Evolutionary conservation across 2,113 vertebrate species (phyloP).

Genomic region (Podocnemis expansa): DNA sequence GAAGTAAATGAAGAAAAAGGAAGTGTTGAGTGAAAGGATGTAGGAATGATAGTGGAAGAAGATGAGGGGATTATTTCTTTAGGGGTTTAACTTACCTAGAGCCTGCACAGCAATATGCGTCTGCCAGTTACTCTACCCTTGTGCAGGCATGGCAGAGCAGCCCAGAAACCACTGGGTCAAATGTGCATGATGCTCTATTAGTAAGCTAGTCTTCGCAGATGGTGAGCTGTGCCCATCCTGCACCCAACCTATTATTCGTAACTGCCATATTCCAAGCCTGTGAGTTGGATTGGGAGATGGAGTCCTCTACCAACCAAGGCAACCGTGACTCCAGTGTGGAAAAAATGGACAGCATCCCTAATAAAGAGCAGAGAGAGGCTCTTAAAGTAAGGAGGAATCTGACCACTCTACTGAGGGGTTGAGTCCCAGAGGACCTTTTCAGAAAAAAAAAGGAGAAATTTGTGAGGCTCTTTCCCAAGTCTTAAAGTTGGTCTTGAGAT

Average conservation of each 20-base stretch:
- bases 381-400: not conserved
- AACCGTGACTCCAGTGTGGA: not conserved
- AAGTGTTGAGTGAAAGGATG: too few species aligned
- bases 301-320: not conserved
- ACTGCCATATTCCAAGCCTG: not conserved
- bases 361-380: not conserved
- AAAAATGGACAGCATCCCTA: not conserved
- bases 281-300: not conserved
- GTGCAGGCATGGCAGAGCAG: not conserved
- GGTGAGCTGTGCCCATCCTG: not conserved
- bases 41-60: too few species aligned
- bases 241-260: not conserved
- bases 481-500: not conserved
- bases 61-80: too few species aligned
- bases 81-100: too few species aligned
- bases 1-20: too few species aligned
- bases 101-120: not conserved
- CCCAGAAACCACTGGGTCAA: not conserved
- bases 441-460: too few species aligned
- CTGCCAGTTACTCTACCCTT: not conserved
- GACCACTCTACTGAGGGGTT: not conserved
- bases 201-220: not conserved
- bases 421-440: not conserved
- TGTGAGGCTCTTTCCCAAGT: not conserved
- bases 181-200: not conserved